Percentiles rank a stretch among this genome's conserved stretches.
Evolutionary conservation across 2,113 vertebrate species (phyloP).

Genomic region (Lepisosteus osseus): DNA sequence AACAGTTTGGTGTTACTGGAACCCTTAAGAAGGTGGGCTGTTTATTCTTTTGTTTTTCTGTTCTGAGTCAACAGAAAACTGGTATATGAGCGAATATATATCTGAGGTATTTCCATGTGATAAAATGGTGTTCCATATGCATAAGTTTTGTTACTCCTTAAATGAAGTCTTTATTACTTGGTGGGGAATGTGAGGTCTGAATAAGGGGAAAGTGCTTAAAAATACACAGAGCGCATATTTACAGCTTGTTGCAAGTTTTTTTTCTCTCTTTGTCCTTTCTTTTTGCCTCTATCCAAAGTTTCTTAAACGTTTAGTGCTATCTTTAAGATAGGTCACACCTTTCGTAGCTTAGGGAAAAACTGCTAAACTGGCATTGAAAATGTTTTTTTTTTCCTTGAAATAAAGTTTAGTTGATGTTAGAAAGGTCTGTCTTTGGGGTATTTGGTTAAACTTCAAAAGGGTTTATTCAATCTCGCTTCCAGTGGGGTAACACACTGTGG

Average conservation of each 20-base stretch:
- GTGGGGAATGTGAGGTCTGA: constrained; percentile 34
- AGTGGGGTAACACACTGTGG: too few species aligned
- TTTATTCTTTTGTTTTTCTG: too few species aligned
- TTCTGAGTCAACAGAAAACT: not conserved
- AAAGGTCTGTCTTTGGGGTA: constrained; percentile 23
- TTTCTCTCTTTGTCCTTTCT: constrained; percentile 15
- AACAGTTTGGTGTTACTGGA: too few species aligned
- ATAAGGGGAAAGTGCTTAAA: constrained; percentile 61
- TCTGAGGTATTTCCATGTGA: constrained; percentile 73
- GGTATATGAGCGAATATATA: constrained; percentile 15
- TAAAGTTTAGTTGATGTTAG: constrained; percentile 32
- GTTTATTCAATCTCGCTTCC: not conserved
- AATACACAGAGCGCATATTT: constrained; percentile 66
- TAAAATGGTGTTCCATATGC: constrained; percentile 62
- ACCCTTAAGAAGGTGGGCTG: too few species aligned
- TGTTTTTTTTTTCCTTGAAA: constrained; percentile 14
- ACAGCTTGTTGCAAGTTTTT: constrained; percentile 57
- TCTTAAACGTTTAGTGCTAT: constrained; percentile 39
- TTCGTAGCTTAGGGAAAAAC: constrained; percentile 38
- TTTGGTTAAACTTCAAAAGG: not conserved
- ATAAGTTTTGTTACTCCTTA: constrained; percentile 61
- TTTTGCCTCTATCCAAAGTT: constrained; percentile 24
- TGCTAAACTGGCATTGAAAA: constrained; percentile 27
- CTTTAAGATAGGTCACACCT: constrained; percentile 26
- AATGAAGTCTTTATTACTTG: constrained; percentile 33